phyloP scores from a whole-genome alignment of 2,888 invertebrate genomes.

The Heliconius erato region DNA sequence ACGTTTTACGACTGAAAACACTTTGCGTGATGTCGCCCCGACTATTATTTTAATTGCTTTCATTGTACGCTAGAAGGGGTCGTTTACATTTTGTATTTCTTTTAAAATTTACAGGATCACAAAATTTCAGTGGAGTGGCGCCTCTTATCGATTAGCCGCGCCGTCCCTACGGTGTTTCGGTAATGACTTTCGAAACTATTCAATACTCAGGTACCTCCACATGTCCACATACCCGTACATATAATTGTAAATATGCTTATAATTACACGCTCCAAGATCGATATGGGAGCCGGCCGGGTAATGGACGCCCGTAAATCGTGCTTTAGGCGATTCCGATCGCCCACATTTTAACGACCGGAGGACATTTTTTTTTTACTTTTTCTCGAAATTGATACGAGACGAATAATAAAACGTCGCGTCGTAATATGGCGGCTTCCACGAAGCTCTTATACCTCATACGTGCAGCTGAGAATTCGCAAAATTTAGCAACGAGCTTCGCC shows the following conservation, averaged over 20 bases:
- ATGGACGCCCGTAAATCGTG: constrained; percentile 60
- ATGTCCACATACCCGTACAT: constrained; percentile 23
- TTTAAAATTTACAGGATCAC: constrained; percentile 61
- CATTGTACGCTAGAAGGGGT: constrained; percentile 68
- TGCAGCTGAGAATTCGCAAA: constrained; percentile 46
- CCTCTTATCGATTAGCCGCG: constrained; percentile 57
- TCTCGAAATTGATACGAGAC: constrained; percentile 65
- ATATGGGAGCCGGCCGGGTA: constrained; percentile 53
- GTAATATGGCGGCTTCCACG: constrained; percentile 50
- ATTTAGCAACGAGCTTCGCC: constrained; percentile 36
- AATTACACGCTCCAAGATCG: constrained; percentile 70
- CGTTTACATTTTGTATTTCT: constrained; percentile 67
- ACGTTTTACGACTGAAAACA: constrained; percentile 64
- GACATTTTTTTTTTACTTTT: constrained; percentile 51
- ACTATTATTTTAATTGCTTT: constrained; percentile 84
- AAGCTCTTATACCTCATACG: constrained; percentile 44
- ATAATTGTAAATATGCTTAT: constrained; percentile 61
- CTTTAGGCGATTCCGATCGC: constrained; percentile 62
- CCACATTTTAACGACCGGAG: constrained; percentile 59
- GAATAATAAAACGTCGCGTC: constrained; percentile 60
- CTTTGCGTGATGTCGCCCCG: constrained; percentile 76
- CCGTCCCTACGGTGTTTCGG: constrained; percentile 56
- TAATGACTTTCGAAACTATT: constrained; percentile 73
- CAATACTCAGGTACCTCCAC: constrained; percentile 48
- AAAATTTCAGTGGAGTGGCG: constrained; percentile 63